Evolutionary conservation across 2,797 vertebrate genomes (phyloP).

Genomic region (Bradypodion ventrale): DNA sequence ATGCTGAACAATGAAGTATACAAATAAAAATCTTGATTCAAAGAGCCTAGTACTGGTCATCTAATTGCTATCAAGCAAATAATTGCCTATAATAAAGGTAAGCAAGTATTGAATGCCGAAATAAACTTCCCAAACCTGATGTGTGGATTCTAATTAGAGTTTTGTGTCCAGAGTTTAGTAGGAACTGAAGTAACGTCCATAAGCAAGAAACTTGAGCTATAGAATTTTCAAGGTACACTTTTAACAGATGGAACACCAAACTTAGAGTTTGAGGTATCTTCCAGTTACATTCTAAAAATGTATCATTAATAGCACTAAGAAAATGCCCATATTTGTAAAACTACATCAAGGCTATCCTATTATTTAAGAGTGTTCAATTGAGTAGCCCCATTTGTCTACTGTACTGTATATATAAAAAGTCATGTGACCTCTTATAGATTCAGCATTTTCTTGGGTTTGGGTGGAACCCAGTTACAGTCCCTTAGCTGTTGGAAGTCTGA

Average conservation of each 20-base stretch:
- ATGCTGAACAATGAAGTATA: not conserved
- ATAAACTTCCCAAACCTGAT: conserved; percentile 33
- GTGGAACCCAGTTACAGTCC: not conserved
- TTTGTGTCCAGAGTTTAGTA: conserved; percentile 18
- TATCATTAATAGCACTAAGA: not conserved
- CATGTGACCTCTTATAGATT: not conserved
- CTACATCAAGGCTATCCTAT: not conserved
- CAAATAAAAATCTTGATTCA: not conserved
- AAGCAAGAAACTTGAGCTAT: not conserved
- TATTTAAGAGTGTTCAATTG: not conserved
- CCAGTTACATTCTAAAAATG: conserved; percentile 36
- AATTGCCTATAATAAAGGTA: not conserved
- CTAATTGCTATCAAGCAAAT: conserved; percentile 4
- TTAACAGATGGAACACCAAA: not conserved
- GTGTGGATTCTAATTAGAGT: conserved; percentile 16
- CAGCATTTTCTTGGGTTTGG: not conserved
- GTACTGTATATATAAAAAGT: not conserved
- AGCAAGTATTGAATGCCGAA: not conserved
- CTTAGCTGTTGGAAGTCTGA: not conserved
- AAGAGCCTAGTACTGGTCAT: conserved; percentile 1
- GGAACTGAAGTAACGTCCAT: not conserved
- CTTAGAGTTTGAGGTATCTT: not conserved
- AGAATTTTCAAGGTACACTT: not conserved
- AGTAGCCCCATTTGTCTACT: not conserved
- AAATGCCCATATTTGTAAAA: not conserved